Base-by-base conservation (phyloP, 2,113 vertebrate genomes). In the Carassius auratus region DNA sequence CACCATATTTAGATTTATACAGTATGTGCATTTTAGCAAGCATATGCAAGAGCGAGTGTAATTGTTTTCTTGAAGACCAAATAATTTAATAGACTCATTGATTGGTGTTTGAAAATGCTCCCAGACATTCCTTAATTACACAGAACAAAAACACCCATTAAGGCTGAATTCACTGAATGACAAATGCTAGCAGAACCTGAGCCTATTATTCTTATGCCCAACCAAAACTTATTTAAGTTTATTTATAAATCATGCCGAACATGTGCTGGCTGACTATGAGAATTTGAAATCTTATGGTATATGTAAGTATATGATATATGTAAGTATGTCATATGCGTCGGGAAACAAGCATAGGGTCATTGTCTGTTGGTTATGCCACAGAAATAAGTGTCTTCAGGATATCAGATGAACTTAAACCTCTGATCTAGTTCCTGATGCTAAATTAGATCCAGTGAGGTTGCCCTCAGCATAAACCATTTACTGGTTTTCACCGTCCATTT, bases 1-100 rank as follows among this genome's bases (percentile, higher is more conserved):
- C 10, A 50, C 42, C 73, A 76, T 26, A 14, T 48, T 26, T 50
- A 76, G 8, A 48, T 42, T 42, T 6, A 42, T 42, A 42, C 17
- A 21, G 55, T 76, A 7, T 69, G 45, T n/a, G n/a, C 8, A 48
- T 76, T 17, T 52, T 52, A 26, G 12, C 14, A 75, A 50, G 19
- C 17, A 2, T 73, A 4, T 52, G 21, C 38, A 26, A n/a, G 42
- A 50, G 42, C 50, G 64, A 14, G 21, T 26, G 73, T 75, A 26
- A n/a, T 50, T 76, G 45, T 76, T 19, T 52, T 76, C 21, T 30
- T 15, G n/a, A 52, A 50, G 23, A 76, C 26, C 45, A 50, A 55
- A 76, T 26, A 50, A 26, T 23, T 17, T 76, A 76, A 76, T 76
- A 23, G 74, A 52, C 14, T 76, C 74, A 76, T 76, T 76, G 74